phyloP scores from a whole-genome alignment of 30 jellyfish, hydroid and myxozoan species.

The Aurelia sp. region DNA sequence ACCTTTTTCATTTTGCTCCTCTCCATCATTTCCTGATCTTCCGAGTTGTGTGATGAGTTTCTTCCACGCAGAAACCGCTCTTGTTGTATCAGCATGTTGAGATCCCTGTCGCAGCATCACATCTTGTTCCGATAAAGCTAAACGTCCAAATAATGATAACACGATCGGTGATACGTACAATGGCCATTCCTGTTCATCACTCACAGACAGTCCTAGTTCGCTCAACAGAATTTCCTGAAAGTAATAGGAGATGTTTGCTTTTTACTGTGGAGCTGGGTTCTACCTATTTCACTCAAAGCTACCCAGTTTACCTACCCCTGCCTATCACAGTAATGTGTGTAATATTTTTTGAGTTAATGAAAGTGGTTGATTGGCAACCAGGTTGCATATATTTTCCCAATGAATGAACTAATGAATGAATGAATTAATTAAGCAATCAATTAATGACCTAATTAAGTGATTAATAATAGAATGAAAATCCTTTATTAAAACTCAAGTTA shows the following conservation, averaged over 20 bases:
- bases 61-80: conserved; percentile 72
- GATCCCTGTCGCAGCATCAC: conserved; percentile 35
- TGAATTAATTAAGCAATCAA: too few species aligned
- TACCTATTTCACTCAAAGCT: too few species aligned
- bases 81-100: conserved; percentile 56
- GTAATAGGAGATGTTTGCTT: background rate
- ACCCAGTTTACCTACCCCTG: too few species aligned
- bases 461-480: too few species aligned
- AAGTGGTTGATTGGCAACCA: too few species aligned
- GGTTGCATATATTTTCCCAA: too few species aligned
- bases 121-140: conserved; percentile 75
- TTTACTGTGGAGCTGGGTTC: too few species aligned
- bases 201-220: conserved; percentile 48
- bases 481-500: too few species aligned
- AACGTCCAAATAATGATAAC: conserved; percentile 59
- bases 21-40: background rate
- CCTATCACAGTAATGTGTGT: too few species aligned
- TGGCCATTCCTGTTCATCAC: conserved; percentile 64
- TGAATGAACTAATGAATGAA: too few species aligned
- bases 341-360: too few species aligned
- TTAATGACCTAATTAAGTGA: too few species aligned
- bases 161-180: conserved; percentile 50
- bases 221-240: conserved; percentile 60
- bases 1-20: conserved; percentile 25
- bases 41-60: conserved; percentile 35